Evolutionary conservation across 2,113 vertebrate genomes (phyloP).

Genomic region (Cricetomys ansorgei): DNA sequence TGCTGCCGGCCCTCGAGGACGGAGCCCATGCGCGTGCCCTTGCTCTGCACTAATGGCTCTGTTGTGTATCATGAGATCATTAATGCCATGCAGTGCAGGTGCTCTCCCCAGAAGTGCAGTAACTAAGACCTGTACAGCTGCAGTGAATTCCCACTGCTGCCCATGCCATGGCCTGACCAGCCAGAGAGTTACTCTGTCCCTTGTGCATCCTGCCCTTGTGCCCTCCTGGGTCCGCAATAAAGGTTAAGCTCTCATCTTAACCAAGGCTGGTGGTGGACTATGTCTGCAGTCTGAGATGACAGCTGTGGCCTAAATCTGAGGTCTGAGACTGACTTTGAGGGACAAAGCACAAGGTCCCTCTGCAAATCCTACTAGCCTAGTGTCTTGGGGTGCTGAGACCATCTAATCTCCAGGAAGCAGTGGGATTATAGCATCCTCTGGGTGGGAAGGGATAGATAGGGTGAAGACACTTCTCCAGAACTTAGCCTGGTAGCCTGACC

Average conservation of each 20-base stretch:
- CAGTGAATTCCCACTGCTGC: rapidly evolving
- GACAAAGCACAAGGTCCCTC: not conserved
- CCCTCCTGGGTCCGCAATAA: slow-evolving; percentile 62
- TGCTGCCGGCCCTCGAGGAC: slow-evolving; percentile 91
- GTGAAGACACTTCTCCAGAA: not conserved
- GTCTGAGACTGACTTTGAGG: not conserved
- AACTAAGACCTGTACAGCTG: slow-evolving; percentile 30
- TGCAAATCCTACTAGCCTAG: too few relatives aligned
- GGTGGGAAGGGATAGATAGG: not conserved
- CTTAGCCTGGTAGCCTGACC: not conserved
- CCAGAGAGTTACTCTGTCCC: slow-evolving; percentile 75
- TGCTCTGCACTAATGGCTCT: slow-evolving; percentile 94
- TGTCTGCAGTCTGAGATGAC: not conserved
- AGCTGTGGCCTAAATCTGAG: not conserved
- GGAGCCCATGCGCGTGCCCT: slow-evolving; percentile 86
- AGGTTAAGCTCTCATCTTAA: slow-evolving; percentile 23
- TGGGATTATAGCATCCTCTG: not conserved
- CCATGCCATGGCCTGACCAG: not conserved
- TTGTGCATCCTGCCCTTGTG: slow-evolving; percentile 62
- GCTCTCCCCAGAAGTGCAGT: slow-evolving; percentile 86
- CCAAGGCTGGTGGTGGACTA: slow-evolving; percentile 15
- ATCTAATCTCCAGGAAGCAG: not conserved
- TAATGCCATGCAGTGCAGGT: slow-evolving; percentile 92
- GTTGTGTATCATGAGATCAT: slow-evolving; percentile 88
- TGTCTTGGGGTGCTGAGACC: not conserved